Percentiles rank a stretch among this genome's conserved stretches.
These are phyloP conservation scores for Sebastes umbrosus DNA, from an alignment of 2,797 vertebrate species.

Conservation along the genomic window DNA sequence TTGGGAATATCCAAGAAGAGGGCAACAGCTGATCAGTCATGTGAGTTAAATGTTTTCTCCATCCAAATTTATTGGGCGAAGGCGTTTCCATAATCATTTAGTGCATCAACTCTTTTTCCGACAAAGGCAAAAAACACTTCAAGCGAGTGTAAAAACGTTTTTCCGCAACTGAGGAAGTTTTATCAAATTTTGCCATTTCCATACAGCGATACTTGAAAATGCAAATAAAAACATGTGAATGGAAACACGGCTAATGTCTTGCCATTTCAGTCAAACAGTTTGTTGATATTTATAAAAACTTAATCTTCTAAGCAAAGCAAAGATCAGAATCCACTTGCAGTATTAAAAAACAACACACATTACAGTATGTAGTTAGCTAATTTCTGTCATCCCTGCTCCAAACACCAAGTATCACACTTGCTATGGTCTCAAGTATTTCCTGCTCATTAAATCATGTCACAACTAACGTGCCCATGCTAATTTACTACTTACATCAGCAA, in stretches of 20 bases:
- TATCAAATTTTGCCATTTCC: too few species aligned
- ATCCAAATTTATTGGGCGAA: accelerated
- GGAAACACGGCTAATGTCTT: background rate
- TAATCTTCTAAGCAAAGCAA: background rate
- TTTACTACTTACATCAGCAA: slow-evolving; percentile 18
- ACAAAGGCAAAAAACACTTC: too few species aligned
- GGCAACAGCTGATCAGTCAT: too few species aligned
- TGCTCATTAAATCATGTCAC: background rate
- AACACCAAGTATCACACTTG: background rate
- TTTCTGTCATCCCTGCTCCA: background rate
- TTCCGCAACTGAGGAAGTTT: too few species aligned
- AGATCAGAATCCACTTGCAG: background rate
- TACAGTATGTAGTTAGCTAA: background rate
- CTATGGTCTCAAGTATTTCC: background rate
- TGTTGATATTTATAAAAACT: background rate
- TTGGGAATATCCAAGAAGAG: too few species aligned
- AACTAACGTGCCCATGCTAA: slow-evolving; percentile 8
- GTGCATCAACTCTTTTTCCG: too few species aligned
- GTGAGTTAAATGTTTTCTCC: too few species aligned
- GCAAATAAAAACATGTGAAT: too few species aligned
- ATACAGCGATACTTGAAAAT: too few species aligned
- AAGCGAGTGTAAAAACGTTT: too few species aligned
- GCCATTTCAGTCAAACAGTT: background rate
- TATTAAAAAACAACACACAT: background rate
- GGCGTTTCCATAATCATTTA: too few species aligned